Percentiles rank a stretch among this genome's conserved stretches.
These are phyloP conservation scores for Drosophila fungiperda DNA, from an alignment of 2,888 invertebrate species.

Conservation along the genomic window DNA sequence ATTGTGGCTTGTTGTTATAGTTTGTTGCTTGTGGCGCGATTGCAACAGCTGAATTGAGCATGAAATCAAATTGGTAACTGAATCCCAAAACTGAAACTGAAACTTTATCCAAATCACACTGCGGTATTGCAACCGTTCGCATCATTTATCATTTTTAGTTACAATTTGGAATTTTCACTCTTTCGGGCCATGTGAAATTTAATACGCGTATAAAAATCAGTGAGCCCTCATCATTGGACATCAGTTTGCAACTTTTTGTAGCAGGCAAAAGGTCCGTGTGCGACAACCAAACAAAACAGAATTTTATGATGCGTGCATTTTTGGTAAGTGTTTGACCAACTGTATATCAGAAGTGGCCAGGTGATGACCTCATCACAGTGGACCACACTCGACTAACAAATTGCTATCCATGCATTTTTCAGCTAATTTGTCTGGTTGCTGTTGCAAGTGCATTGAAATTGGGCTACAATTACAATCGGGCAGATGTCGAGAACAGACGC, in stretches of 20 bases:
- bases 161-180: constrained; percentile 57
- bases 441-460: constrained; percentile 59
- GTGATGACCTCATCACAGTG: not conserved
- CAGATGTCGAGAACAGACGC: constrained; percentile 52
- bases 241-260: constrained; percentile 56
- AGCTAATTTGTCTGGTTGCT: constrained; percentile 68
- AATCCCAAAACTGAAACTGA: constrained; percentile 38
- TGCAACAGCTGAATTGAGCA: constrained; percentile 62
- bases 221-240: constrained; percentile 26
- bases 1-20: constrained; percentile 11
- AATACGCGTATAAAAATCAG: constrained; percentile 65
- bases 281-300: constrained; percentile 5
- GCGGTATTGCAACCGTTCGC: constrained; percentile 55
- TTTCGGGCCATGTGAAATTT: constrained; percentile 29
- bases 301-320: constrained; percentile 88
- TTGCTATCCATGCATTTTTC: not conserved
- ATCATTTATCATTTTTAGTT: constrained; percentile 71
- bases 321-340: constrained; percentile 61
- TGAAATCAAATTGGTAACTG: constrained; percentile 40
- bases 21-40: constrained; percentile 29
- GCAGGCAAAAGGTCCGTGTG: constrained; percentile 22
- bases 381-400: not conserved
- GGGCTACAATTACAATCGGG: constrained; percentile 71
- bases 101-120: constrained; percentile 45
- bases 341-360: constrained; percentile 3